Base-by-base conservation (phyloP, 2,113 vertebrate species). In the Psephotus haematonotus region DNA sequence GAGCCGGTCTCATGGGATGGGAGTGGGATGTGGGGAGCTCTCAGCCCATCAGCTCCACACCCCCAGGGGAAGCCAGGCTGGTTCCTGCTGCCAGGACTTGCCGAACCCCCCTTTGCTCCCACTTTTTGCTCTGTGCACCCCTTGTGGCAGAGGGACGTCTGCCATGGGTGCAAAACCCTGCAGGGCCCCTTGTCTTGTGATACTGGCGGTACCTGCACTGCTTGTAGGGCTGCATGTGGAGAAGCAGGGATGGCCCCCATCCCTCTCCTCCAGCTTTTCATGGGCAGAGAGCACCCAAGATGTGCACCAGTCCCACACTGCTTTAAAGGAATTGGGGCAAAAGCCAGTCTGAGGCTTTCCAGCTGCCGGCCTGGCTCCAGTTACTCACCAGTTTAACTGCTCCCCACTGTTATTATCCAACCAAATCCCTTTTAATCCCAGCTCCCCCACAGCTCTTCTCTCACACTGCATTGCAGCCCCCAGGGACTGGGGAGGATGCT, bases 391-490 rank as follows among this genome's bases (percentile, higher is more conserved):
- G 33, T 88, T 80, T 37, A 52, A 35, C 63, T 53, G 82, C 71
- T 93, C 76, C 71, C 80, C 80, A 53, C 60, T 52, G 1, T 52
- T 68, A 44, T 93, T 62, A 86, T 52, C 92, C 85, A 57, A 10
- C 57, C n/a, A 77, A 92, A 97, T 94, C 92, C 87, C 57, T 13
- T 55, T 23, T 67, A 85, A 94, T 95, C 88, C 79, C 93, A 49
- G 89, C 53, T 82, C 49, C 65, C 41, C 44, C 19, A 2, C 65
- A 78, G 76, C 78, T 47, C 82, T 49, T 85, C 70, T 57, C 90
- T 63, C 9, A 20, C 1, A 0, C n/a, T 8, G 6, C 6, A 0
- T 13, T 2, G 29, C 53, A 24, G 41, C n/a, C 8, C 0, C 1
- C 22, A 3, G 52, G 59, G 59, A 25, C 25, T 62, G 64, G 65